Evolutionary conservation across 2,888 invertebrate species (phyloP).

Genomic region (Drosophila yooni): DNA sequence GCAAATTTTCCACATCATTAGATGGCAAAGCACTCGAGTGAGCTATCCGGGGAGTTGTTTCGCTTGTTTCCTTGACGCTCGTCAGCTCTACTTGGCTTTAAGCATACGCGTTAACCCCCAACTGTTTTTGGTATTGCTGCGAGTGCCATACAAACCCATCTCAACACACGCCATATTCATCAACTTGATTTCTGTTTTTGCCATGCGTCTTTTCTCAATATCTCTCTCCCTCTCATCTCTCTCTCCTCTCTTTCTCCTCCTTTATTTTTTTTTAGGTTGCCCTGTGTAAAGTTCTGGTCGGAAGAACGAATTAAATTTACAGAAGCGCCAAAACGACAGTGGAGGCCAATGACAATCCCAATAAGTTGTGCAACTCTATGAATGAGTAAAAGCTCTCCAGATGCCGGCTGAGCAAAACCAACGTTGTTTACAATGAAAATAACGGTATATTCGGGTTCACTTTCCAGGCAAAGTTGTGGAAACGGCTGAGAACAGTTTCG

Average conservation of each 20-base stretch:
- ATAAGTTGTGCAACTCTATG: constrained; percentile 50
- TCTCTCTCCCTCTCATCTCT: neutral
- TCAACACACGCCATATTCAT: constrained; percentile 77
- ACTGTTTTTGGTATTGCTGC: constrained; percentile 43
- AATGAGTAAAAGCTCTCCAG: constrained; percentile 57
- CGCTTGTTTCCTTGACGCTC: constrained; percentile 33
- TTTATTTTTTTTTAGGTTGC: neutral
- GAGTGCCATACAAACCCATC: constrained; percentile 71
- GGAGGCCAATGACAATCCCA: constrained; percentile 37
- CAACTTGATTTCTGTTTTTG: constrained; percentile 63
- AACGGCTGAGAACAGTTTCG: constrained; percentile 45
- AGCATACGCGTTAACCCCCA: constrained; percentile 32
- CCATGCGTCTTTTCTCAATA: constrained; percentile 14
- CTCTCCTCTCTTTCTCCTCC: neutral
- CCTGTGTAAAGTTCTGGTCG: constrained; percentile 17
- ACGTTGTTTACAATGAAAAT: constrained; percentile 45
- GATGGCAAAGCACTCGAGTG: constrained; percentile 70
- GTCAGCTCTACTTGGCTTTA: constrained; percentile 23
- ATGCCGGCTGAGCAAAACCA: constrained; percentile 52
- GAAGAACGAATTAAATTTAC: constrained; percentile 37
- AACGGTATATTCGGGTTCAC: constrained; percentile 19
- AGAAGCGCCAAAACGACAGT: constrained; percentile 34
- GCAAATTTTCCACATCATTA: constrained; percentile 82
- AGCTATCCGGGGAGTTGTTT: constrained; percentile 60
- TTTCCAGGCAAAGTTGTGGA: constrained; percentile 61